Percentiles rank a stretch among this genome's conserved stretches.
Conservation (phyloP, 1,140 invertebrate species). For the Zaprionus gabonicus region DNA sequence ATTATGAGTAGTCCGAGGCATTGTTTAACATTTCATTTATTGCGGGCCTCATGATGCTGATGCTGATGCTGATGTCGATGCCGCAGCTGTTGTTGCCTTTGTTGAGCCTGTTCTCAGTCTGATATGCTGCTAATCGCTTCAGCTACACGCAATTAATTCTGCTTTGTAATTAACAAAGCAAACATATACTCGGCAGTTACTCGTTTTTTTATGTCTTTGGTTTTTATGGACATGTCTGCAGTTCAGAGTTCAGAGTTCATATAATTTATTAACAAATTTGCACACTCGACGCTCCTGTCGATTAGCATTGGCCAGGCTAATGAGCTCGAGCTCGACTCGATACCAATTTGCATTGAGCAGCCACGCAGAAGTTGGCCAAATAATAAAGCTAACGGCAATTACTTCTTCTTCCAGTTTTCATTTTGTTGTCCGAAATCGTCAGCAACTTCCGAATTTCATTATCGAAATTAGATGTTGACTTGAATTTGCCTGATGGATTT, state of each 20-base stretch:
- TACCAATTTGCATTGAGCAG: constrained; percentile 65
- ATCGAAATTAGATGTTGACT: constrained; percentile 76
- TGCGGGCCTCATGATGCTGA: constrained; percentile 50
- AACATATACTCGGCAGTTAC: constrained; percentile 10
- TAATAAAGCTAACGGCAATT: constrained; percentile 70
- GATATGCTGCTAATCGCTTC: constrained; percentile 67
- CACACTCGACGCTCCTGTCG: constrained; percentile 62
- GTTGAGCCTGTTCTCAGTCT: constrained; percentile 38
- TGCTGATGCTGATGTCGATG: constrained; percentile 1
- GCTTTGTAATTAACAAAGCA: constrained; percentile 78
- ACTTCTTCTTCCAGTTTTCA: constrained; percentile 63
- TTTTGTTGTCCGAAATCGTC: constrained; percentile 61
- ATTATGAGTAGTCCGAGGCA: constrained; percentile 72
- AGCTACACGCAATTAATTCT: constrained; percentile 82
- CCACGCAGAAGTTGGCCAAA: constrained; percentile 60
- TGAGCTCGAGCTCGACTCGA: constrained; percentile 67
- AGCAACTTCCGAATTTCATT: constrained; percentile 80
- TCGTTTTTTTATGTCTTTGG: constrained; percentile 68
- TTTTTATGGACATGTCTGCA: constrained; percentile 63
- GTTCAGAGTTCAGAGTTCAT: constrained; percentile 54
- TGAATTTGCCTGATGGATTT: constrained; percentile 60
- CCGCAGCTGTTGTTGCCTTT: constrained; percentile 19
- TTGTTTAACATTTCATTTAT: constrained; percentile 74
- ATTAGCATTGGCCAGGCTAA: constrained; percentile 64
- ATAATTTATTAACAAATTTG: constrained; percentile 81